Evolutionary conservation across 1,140 invertebrate genomes (phyloP).

Genomic region (Halesus radiatus): DNA sequence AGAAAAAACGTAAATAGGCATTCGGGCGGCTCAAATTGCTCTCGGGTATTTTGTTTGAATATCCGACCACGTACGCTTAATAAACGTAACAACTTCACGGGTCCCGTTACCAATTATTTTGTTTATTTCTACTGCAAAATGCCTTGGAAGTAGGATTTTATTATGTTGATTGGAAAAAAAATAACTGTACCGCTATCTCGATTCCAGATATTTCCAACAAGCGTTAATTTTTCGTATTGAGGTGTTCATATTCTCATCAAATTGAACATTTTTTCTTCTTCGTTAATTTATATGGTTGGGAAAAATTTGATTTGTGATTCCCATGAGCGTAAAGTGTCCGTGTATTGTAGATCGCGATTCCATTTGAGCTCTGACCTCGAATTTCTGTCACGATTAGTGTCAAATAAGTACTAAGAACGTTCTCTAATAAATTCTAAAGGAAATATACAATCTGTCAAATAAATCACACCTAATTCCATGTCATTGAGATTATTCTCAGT

Average conservation of each 20-base stretch:
- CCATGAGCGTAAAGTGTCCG: no score
- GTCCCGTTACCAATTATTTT: constrained; percentile 5
- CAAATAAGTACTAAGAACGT: constrained; percentile 2
- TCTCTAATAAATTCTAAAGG: constrained; percentile 19
- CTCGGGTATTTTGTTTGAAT: no score
- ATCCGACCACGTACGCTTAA: no score
- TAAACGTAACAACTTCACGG: neutral
- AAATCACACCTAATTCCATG: neutral
- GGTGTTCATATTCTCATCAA: no score
- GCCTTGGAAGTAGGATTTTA: constrained; percentile 1
- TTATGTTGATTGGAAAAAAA: neutral
- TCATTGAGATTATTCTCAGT: constrained; percentile 10
- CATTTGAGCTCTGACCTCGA: neutral
- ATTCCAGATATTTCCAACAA: no score
- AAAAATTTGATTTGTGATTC: no score
- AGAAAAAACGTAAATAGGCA: no score
- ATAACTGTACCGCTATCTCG: no score
- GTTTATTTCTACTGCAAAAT: neutral
- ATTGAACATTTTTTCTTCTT: no score
- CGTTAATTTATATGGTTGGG: no score
- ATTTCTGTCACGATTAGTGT: constrained; percentile 19
- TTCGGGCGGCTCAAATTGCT: no score
- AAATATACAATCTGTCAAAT: constrained; percentile 7
- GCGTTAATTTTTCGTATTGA: no score
- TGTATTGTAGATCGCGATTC: neutral